Base-by-base conservation (phyloP, 2,888 invertebrate genomes). In the Nymphalis urticae region DNA sequence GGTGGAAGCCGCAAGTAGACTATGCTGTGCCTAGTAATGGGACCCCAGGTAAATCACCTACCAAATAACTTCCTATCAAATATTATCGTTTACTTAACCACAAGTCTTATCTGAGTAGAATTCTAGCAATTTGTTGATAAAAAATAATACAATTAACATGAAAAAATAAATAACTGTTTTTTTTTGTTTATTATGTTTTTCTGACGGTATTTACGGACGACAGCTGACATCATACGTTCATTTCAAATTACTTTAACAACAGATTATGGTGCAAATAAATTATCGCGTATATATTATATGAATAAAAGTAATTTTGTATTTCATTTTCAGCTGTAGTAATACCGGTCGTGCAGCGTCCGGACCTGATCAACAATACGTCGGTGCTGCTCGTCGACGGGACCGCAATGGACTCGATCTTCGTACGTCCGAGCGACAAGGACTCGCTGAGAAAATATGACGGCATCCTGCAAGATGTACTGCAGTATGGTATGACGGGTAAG, bases 1-100 rank as follows among this genome's bases (percentile, higher is more conserved):
- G 91, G 1, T 91, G 91, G 91, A 21, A 72, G 50, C 90, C 90
- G 0, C 64, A 75, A 0, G 80, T 90, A 0, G 83, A 89, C 17
- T 75, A 79, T 27, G 59, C 62, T 9, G 48, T 48, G 16, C 53
- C 69, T 6, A 53, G 58, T 21, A 17, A 68, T 24, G 48, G 19
- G 2, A 58, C 62, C 13, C 42, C n/a, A 19, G 64, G 64, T 66
- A 62, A 27, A 6, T 6, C 17, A 16, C 2, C 17, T 54, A 54
- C n/a, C 3, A 51, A 19, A 21, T 21, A 21, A 21, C 4, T 13
- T 4, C 13, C 10, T 10, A 42, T 32, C 27, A 32, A 32, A 32
- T 1, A 6, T 32, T 6, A 32, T 6, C 6, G 27, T 32, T 32
- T 32, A 32, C 27, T 32, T 32, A 6, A n/a, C n/a, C n/a, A n/a